A percentile compares a stretch with the other conserved stretches of the same genome.
phyloP scores from a whole-genome alignment of 1,140 invertebrate genomes.

The Bombus vancouverensis region DNA sequence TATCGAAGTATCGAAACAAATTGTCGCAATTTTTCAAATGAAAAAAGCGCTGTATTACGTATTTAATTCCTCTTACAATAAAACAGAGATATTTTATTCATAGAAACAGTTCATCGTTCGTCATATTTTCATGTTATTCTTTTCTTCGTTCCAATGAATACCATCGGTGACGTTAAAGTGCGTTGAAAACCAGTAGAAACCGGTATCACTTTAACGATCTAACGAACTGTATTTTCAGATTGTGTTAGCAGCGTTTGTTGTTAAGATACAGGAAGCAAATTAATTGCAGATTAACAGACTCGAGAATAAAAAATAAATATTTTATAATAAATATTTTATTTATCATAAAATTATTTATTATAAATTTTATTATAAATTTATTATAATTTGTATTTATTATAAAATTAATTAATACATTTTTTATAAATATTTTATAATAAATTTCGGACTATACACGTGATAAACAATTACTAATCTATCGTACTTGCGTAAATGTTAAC shows the following conservation, averaged over 20 bases:
- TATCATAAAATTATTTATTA: too few relatives aligned
- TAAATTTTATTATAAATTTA: too few relatives aligned
- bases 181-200: neutral
- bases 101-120: too few relatives aligned
- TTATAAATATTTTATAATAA: too few relatives aligned
- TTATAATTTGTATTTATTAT: too few relatives aligned
- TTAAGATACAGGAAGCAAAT: neutral
- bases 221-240: conserved; percentile 8
- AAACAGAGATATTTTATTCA: neutral
- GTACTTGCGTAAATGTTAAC: neutral
- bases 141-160: too few relatives aligned
- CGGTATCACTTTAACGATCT: neutral
- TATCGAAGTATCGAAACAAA: neutral
- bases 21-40: neutral
- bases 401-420: too few relatives aligned
- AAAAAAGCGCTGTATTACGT: neutral
- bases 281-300: neutral
- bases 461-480: neutral
- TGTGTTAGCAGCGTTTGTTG: neutral
- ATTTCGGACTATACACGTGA: neutral
- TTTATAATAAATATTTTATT: neutral
- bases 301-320: neutral
- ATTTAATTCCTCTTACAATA: neutral
- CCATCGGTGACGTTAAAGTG: neutral
- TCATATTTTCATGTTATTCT: neutral